Base-by-base conservation (phyloP, 2,113 vertebrate species). In the Mirounga angustirostris region DNA sequence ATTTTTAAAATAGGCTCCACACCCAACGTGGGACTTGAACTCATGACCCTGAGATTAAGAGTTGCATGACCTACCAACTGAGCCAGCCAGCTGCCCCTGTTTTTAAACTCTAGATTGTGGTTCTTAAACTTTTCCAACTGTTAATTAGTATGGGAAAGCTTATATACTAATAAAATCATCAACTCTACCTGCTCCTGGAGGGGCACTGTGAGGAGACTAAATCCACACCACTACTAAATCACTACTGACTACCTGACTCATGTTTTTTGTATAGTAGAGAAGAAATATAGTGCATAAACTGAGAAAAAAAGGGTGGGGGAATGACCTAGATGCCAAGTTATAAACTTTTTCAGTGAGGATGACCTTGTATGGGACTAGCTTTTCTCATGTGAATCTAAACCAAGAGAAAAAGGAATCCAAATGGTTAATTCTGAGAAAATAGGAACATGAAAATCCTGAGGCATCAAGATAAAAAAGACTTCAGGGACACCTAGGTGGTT, bases 391-490 rank as follows among this genome's bases (percentile, higher is more conserved):
- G 59, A 95, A 56, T 85, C 82, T 82, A 91, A 93, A 61, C 52
- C 59, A 80, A 74, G 81, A 59, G 30, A 82, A 82, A 69, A 61
- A 67, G 43, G 30, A 63, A 71, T 90, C 33, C 40, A 92, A 92
- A 12, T 54, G 36, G 22, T 26, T 89, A 61, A 52, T 83, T 87
- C n/a, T 95, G 81, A 93, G 74, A 54, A 96, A 95, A 96, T 80
- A 33, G 52, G 65, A 89, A 52, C 24, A 30, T n/a, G 36, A 59
- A 96, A 83, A 73, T 28, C 50, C n/a, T 82, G 28, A 94, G 33
- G 9, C 82, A 46, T 71, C 46, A 92, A 67, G 69, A 95, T 46
- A 52, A 84, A 89, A 82, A 40, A 65, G 21, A 9, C 63, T 67
- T 67, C 30, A 69, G 33, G 33, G 33, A 19, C 33, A 19, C 33